phyloP scores from a whole-genome alignment of 2,888 invertebrate genomes.

The Stegana nigrithorax region DNA sequence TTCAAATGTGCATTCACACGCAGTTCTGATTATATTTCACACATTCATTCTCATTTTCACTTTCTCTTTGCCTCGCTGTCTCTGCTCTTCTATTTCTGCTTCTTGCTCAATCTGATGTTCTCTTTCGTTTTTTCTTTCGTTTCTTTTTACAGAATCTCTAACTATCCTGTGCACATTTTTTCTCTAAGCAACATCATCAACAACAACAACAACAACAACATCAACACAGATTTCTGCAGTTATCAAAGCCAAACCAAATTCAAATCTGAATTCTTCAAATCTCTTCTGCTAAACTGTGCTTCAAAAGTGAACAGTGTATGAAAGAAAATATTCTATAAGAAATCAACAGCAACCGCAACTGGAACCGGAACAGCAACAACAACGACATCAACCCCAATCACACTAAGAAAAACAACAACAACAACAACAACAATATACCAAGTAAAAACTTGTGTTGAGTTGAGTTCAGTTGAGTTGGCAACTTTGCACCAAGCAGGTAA shows the following conservation, averaged over 20 bases:
- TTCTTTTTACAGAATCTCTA: constrained; percentile 19
- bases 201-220: constrained; percentile 5
- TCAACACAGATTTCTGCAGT: background rate
- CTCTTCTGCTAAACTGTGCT: constrained; percentile 21
- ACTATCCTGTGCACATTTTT: constrained; percentile 20
- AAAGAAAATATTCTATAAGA: background rate
- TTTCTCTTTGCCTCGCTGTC: background rate
- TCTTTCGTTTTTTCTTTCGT: background rate
- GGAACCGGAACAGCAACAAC: too few species aligned
- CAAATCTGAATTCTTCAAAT: constrained; percentile 13
- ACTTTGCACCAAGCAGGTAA: constrained; percentile 14
- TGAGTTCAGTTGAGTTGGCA: too few species aligned
- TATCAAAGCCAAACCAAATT: background rate
- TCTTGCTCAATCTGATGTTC: background rate
- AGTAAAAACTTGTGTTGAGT: background rate
- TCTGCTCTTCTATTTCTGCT: background rate
- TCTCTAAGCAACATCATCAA: background rate
- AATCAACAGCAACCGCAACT: background rate
- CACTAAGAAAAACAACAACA: background rate
- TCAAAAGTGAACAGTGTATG: constrained; percentile 4
- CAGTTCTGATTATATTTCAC: constrained; percentile 1
- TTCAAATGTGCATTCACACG: constrained; percentile 9
- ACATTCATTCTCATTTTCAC: background rate
- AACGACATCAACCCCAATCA: background rate
- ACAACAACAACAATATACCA: background rate